phyloP scores from a whole-genome alignment of 2,113 vertebrate species.

The Hypomesus transpacificus region DNA sequence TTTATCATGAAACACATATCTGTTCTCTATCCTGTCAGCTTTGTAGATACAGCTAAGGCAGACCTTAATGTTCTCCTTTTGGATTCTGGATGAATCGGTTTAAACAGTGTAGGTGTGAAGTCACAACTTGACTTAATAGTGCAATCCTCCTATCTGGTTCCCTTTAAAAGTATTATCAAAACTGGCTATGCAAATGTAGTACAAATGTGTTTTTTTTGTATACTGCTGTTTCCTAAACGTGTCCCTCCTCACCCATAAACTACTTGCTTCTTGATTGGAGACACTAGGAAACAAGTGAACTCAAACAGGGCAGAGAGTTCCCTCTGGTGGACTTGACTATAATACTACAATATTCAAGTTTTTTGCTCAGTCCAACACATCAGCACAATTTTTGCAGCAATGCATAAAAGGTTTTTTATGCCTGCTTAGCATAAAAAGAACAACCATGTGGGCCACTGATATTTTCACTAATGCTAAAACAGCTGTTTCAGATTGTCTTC shows the following conservation, averaged over 20 bases:
- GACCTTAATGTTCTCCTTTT: conserved; percentile 21
- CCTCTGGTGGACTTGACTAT: conserved; percentile 47
- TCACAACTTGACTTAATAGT: neutral
- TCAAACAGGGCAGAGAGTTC: conserved; percentile 40
- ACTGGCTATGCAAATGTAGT: neutral
- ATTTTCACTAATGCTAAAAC: conserved; percentile 8
- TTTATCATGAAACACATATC: conserved; percentile 34
- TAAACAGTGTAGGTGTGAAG: conserved; percentile 1
- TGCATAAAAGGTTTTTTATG: neutral
- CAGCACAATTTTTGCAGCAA: neutral
- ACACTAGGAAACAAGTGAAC: no score
- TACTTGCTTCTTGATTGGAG: neutral
- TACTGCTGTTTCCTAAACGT: neutral
- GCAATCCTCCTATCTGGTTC: neutral
- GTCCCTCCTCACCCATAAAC: neutral
- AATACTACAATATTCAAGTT: conserved; percentile 13
- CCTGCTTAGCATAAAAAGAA: neutral
- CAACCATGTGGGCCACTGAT: neutral
- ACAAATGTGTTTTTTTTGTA: no score
- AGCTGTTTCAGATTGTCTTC: neutral
- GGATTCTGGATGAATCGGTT: conserved; percentile 24
- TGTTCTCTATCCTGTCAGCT: conserved; percentile 27
- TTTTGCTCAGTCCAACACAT: neutral
- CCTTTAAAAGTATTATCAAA: neutral
- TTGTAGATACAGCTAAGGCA: conserved; percentile 22